Percentiles rank a stretch among this genome's conserved stretches.
Conservation (phyloP, 2,888 invertebrate species). For the Apamea monoglypha region DNA sequence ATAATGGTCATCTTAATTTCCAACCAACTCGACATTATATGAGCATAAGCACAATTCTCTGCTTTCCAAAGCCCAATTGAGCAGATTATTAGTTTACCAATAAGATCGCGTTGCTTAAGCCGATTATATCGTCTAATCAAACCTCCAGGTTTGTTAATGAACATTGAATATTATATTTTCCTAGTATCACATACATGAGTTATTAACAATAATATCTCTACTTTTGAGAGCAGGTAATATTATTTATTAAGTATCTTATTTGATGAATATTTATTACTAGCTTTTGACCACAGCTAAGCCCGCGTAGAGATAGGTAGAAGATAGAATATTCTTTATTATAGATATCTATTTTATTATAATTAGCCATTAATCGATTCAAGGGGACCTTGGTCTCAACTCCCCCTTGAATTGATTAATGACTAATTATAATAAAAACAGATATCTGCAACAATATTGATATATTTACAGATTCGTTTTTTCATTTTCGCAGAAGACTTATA, state of each 20-base stretch:
- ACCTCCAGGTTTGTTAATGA: constrained; percentile 17
- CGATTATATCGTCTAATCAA: constrained; percentile 39
- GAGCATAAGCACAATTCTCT: not conserved
- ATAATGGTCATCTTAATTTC: not conserved
- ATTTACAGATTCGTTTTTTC: too few relatives aligned
- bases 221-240: not conserved
- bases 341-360: too few relatives aligned
- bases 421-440: too few relatives aligned
- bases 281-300: too few relatives aligned
- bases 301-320: too few relatives aligned
- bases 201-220: not conserved
- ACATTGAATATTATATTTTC: constrained; percentile 12
- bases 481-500: too few relatives aligned
- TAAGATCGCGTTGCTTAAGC: constrained; percentile 8
- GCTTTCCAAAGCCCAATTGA: not conserved
- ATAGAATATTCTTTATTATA: too few relatives aligned
- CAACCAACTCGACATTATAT: not conserved
- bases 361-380: too few relatives aligned
- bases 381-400: too few relatives aligned
- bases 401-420: too few relatives aligned
- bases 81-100: constrained; percentile 22
- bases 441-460: too few relatives aligned
- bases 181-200: not conserved
- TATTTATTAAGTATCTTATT: not conserved
- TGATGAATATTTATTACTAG: not conserved